Evolutionary conservation across 2,888 invertebrate genomes (phyloP).

Genomic region (Masnerella sp.): DNA sequence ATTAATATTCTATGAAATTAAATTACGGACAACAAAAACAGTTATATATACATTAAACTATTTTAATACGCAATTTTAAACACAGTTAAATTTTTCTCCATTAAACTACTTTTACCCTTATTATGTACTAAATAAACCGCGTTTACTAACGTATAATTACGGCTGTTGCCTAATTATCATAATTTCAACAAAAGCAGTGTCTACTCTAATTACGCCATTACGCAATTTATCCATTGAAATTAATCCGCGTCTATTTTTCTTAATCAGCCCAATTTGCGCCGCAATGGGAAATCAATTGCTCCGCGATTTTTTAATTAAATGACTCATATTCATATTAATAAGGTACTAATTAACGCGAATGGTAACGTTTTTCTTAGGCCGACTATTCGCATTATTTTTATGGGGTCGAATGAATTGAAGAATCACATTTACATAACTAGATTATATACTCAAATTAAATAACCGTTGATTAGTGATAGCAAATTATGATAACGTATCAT

Average conservation of each 20-base stretch:
- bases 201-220: constrained; percentile 1
- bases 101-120: constrained; percentile 4
- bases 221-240: constrained; percentile 3
- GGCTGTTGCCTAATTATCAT: neutral
- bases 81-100: neutral
- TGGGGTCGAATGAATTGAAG: constrained; percentile 22
- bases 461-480: constrained; percentile 25
- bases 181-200: constrained; percentile 6
- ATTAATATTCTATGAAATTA: neutral
- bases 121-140: constrained; percentile 2
- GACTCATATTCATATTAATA: no score
- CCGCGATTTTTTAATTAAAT: neutral
- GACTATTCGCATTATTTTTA: constrained; percentile 10
- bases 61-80: neutral
- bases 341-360: no score
- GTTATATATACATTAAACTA: neutral
- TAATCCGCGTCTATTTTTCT: no score
- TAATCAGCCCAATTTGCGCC: no score
- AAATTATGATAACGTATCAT: constrained; percentile 11
- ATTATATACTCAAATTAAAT: constrained; percentile 23
- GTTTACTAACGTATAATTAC: constrained; percentile 9
- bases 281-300: no score
- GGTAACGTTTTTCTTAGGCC: no score
- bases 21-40: neutral
- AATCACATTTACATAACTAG: constrained; percentile 20